Evolutionary conservation across 92 coral and sea anemone species (phyloP).

Genomic region (Phenganax subtilis): DNA sequence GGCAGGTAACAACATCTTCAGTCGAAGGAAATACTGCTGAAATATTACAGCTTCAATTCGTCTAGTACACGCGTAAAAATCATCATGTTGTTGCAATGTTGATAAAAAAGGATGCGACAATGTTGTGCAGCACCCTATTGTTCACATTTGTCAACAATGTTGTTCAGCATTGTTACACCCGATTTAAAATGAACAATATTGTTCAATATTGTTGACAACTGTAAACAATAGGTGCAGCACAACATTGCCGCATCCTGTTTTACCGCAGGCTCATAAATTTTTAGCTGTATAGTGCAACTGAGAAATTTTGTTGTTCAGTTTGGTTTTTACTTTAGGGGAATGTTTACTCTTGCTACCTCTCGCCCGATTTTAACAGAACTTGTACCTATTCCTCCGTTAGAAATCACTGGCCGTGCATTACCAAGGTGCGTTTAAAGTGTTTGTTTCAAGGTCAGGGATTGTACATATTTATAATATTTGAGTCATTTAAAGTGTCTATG

Average conservation of each 20-base stretch:
- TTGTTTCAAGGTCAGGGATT: background rate
- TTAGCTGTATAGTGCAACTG: no score
- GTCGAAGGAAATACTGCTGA: background rate
- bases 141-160: no score
- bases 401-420: slow-evolving; percentile 82
- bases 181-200: no score
- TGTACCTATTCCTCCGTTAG: slow-evolving; percentile 80
- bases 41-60: background rate
- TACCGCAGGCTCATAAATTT: no score
- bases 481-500: background rate
- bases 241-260: no score
- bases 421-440: slow-evolving; percentile 55
- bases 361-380: slow-evolving; percentile 91
- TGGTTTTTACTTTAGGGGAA: slow-evolving; percentile 58
- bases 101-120: no score
- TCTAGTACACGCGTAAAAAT: background rate
- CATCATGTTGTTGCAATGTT: no score
- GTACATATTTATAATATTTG: background rate
- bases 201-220: no score
- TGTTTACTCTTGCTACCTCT: slow-evolving; percentile 91
- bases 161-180: no score
- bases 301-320: no score
- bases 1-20: slow-evolving; percentile 60
- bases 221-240: no score
- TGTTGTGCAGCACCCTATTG: no score